Evolutionary conservation across 2,888 invertebrate species (phyloP).

Genomic region (Diarsia mendica): DNA sequence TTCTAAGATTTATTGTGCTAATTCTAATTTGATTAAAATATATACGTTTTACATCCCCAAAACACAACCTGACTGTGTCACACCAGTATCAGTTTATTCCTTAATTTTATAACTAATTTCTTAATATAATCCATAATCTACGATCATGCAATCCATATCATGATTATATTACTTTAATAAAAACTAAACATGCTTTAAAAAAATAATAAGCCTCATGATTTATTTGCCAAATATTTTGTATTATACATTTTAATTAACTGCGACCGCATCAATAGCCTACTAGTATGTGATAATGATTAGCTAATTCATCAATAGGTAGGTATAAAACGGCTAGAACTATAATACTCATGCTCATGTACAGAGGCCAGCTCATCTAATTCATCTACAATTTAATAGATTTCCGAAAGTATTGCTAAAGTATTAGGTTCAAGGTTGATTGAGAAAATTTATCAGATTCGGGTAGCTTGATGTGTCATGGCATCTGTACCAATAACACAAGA

Average conservation of each 20-base stretch:
- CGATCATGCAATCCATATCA: too few species aligned
- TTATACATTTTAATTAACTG: not conserved
- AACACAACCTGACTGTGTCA: not conserved
- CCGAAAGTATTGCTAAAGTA: too few species aligned
- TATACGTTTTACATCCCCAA: not conserved
- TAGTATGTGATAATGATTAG: not conserved
- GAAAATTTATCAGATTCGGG: too few species aligned
- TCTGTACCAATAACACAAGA: not conserved
- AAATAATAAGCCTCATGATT: not conserved
- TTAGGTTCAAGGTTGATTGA: too few species aligned
- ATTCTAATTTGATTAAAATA: too few species aligned
- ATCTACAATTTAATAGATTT: too few species aligned
- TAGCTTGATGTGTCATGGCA: too few species aligned
- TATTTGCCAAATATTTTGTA: not conserved
- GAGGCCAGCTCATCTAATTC: too few species aligned
- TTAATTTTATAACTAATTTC: not conserved
- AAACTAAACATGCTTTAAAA: not conserved
- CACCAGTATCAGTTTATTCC: not conserved
- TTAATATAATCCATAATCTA: not conserved
- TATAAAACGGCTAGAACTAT: not conserved
- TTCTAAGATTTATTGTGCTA: too few species aligned
- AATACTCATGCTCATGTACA: not conserved
- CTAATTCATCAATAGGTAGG: not conserved
- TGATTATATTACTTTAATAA: not conserved
- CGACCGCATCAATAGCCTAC: not conserved